Conservation (phyloP, 2,113 vertebrate genomes). For the Ictidomys tridecemlineatus region DNA sequence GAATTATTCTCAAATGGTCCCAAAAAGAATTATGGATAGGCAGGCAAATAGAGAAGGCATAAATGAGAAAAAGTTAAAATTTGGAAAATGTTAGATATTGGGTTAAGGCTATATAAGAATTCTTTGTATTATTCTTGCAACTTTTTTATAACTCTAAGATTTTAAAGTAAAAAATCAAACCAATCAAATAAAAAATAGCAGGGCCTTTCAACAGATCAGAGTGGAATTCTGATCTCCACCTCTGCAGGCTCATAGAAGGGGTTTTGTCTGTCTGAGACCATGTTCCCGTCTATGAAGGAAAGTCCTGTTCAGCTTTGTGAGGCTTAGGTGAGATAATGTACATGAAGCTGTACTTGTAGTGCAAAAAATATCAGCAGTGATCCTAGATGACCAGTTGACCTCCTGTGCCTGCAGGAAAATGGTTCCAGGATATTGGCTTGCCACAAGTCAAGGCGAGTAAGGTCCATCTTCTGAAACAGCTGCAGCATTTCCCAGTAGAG, state of each 20-base stretch:
- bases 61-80: neutral
- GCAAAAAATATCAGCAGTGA: neutral
- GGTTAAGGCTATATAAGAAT: neutral
- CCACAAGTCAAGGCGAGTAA: neutral
- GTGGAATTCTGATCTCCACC: neutral
- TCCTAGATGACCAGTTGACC: neutral
- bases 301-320: neutral
- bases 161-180: neutral
- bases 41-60: neutral
- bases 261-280: neutral
- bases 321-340: neutral
- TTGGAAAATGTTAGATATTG: neutral
- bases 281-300: neutral
- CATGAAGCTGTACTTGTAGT: neutral
- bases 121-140: neutral
- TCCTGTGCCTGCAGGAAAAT: neutral
- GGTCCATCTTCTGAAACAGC: neutral
- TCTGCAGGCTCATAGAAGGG: neutral
- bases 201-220: neutral
- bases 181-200: neutral
- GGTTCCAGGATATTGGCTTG: neutral
- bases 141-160: neutral
- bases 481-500: neutral
- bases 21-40: neutral
- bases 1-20: neutral